These are phyloP conservation scores for Lichenostomus cassidix DNA, from an alignment of 2,113 vertebrate species.

Conservation along the genomic window DNA sequence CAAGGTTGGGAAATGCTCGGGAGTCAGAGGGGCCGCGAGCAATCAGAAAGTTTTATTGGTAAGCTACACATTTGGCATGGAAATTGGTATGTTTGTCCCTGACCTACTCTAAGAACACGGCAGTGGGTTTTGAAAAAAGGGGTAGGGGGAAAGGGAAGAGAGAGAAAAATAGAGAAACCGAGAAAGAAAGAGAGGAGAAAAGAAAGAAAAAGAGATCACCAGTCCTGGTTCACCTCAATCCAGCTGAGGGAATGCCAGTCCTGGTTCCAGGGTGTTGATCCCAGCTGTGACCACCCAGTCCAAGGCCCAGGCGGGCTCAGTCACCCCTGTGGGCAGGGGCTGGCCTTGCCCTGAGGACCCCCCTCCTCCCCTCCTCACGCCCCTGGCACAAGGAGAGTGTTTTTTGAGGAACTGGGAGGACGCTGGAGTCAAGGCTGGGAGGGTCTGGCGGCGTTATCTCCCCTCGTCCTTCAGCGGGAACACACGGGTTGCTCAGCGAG, in stretches of 20 bases:
- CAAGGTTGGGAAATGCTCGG: fast-evolving
- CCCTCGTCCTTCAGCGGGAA: background rate
- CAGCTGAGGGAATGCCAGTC: background rate
- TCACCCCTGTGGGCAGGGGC: background rate
- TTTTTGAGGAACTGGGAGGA: background rate
- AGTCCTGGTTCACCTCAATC: background rate
- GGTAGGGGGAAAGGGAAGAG: background rate
- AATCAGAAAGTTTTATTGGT: background rate
- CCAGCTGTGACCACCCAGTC: background rate
- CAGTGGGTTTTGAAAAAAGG: background rate
- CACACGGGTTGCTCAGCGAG: background rate
- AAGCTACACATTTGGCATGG: background rate
- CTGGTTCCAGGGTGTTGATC: background rate
- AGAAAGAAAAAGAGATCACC: background rate
- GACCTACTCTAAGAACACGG: background rate
- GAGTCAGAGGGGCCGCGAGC: no score
- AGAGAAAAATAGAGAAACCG: background rate
- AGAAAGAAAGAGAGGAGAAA: background rate
- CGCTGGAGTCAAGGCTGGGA: background rate
- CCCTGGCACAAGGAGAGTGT: background rate
- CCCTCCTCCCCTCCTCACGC: background rate
- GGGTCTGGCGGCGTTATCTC: background rate
- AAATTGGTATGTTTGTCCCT: background rate
- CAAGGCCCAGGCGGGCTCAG: background rate
- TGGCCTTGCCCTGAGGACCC: fast-evolving